Conservation (phyloP, 35 echinoderm and acorn worm genomes). For the Heliocidaris tuberculata region DNA sequence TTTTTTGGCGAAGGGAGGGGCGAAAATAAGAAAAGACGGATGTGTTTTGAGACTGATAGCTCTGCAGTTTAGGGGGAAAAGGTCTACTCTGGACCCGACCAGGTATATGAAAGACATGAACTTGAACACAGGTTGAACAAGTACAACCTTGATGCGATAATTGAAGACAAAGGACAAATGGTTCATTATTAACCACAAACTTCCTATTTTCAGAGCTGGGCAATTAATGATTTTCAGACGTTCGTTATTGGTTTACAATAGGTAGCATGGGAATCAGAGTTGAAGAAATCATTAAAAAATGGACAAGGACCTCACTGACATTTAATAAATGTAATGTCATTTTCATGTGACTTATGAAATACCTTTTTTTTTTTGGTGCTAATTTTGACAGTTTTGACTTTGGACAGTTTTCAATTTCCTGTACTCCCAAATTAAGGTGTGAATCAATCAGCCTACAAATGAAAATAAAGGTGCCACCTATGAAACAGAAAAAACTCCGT, state of each 20-base stretch:
- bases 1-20: conserved; percentile 6
- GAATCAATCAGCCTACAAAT: too few relatives aligned
- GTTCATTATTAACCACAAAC: neutral
- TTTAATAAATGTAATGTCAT: too few relatives aligned
- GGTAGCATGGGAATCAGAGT: neutral
- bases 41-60: conserved; percentile 21
- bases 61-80: neutral
- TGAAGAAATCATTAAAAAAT: too few relatives aligned
- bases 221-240: neutral
- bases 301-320: too few relatives aligned
- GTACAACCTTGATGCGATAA: neutral
- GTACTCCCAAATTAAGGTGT: too few relatives aligned
- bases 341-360: too few relatives aligned
- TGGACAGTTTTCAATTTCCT: too few relatives aligned
- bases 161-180: neutral
- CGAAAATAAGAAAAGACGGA: conserved; percentile 22
- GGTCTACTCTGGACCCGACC: neutral
- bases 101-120: neutral
- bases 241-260: neutral
- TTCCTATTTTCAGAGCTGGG: neutral
- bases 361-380: too few relatives aligned
- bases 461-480: too few relatives aligned
- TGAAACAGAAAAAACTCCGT: too few relatives aligned
- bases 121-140: neutral
- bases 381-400: too few relatives aligned